Percentiles rank a stretch among this genome's conserved stretches.
phyloP scores from a whole-genome alignment of 2,113 vertebrate genomes.

The Mellivora capensis region DNA sequence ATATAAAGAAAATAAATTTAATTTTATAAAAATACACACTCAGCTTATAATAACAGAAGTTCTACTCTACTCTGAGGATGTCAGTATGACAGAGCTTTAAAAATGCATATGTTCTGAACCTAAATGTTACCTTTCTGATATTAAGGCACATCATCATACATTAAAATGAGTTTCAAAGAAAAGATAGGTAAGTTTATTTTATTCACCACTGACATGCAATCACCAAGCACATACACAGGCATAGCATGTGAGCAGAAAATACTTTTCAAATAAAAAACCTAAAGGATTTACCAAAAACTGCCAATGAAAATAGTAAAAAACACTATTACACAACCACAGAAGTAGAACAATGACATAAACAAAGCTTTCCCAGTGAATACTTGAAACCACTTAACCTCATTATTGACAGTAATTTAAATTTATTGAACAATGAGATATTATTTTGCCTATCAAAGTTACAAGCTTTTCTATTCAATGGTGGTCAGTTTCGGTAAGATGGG shows the following conservation, averaged over 20 bases:
- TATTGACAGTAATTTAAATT: not conserved
- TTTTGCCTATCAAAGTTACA: not conserved
- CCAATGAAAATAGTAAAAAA: not conserved
- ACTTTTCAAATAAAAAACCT: not conserved
- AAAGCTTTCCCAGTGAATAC: not conserved
- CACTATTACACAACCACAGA: not conserved
- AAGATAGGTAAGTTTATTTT: not conserved
- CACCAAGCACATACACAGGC: not conserved
- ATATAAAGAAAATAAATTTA: not conserved
- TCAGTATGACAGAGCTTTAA: not conserved
- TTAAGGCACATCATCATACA: not conserved
- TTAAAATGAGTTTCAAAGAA: not conserved
- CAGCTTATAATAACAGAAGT: not conserved
- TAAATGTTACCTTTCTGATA: not conserved
- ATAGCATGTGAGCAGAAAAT: not conserved
- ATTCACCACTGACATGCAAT: not conserved
- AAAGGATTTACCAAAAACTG: not conserved
- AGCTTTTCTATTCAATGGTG: not conserved
- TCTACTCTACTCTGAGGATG: not conserved
- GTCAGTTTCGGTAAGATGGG: not conserved
- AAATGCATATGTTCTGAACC: not conserved
- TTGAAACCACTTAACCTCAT: not conserved
- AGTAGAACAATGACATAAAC: not conserved
- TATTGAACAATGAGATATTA: not conserved
- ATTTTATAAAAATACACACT: not conserved